Percentiles rank a stretch among this genome's conserved stretches.
Conservation (phyloP, 2,888 invertebrate genomes). For the Carpatolechia fugitivella region DNA sequence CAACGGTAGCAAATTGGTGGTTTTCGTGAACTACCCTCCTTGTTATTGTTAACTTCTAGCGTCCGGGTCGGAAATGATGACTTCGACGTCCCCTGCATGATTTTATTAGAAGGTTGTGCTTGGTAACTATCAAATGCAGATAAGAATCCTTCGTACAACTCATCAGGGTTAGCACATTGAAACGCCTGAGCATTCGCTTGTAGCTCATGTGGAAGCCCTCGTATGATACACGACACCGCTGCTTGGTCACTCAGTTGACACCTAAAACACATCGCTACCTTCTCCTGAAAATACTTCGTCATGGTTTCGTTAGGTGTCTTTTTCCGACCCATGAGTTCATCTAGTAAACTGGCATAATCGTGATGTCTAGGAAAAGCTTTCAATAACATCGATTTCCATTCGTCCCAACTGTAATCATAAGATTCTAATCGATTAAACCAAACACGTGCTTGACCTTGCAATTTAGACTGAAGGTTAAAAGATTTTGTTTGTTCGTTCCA, state of each 20-base stretch:
- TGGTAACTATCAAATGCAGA: not conserved
- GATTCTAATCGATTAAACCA: constrained; percentile 29
- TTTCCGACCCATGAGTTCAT: constrained; percentile 27
- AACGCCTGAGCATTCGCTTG: constrained; percentile 30
- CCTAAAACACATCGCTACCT: constrained; percentile 31
- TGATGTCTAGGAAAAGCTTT: constrained; percentile 29
- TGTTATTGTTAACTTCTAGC: not conserved
- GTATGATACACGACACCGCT: constrained; percentile 29
- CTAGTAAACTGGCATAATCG: constrained; percentile 26
- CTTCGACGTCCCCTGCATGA: not conserved
- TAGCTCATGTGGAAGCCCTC: constrained; percentile 25
- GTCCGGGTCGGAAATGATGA: not conserved
- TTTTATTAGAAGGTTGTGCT: not conserved
- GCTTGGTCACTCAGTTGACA: constrained; percentile 28
- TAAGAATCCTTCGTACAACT: not conserved
- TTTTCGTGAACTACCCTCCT: not conserved
- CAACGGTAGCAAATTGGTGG: not conserved
- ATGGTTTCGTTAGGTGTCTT: constrained; percentile 26
- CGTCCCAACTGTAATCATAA: constrained; percentile 28
- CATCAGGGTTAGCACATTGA: constrained; percentile 21
- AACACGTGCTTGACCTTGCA: constrained; percentile 27
- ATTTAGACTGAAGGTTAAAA: constrained; percentile 26
- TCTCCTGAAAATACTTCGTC: constrained; percentile 20
- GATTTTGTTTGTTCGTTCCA: constrained; percentile 28
- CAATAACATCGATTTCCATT: constrained; percentile 30